These are phyloP conservation scores for Falco novaeseelandiae DNA, from an alignment of 2,797 vertebrate species.

Conservation along the genomic window DNA sequence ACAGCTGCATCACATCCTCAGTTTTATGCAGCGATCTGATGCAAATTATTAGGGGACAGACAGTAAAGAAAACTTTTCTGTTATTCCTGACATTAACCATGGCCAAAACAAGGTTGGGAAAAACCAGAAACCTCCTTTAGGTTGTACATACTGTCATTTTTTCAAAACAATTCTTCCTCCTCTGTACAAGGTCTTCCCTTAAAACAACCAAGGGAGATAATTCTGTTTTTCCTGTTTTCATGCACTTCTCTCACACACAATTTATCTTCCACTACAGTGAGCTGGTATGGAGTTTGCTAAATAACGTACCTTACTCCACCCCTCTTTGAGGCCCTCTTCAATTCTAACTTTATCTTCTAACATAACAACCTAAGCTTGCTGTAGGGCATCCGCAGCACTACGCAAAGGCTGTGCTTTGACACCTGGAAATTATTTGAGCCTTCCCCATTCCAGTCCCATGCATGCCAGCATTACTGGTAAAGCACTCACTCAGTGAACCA, in stretches of 20 bases:
- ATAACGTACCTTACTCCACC: background rate
- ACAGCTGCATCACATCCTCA: background rate
- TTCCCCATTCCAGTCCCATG: background rate
- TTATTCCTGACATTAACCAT: background rate
- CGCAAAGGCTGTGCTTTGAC: background rate
- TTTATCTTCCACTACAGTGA: background rate
- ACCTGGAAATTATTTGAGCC: background rate
- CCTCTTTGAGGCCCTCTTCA: background rate
- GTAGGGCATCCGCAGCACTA: background rate
- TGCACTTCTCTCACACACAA: background rate
- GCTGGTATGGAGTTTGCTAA: background rate
- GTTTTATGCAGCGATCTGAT: background rate
- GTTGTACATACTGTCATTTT: rapidly evolving
- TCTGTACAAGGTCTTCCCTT: background rate
- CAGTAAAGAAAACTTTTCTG: background rate
- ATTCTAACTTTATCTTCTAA: background rate
- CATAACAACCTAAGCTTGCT: background rate
- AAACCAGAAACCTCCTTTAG: rapidly evolving
- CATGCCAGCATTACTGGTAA: background rate
- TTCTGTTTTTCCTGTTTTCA: background rate
- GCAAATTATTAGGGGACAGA: background rate
- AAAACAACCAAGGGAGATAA: background rate
- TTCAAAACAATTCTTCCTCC: background rate
- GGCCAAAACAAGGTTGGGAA: background rate
- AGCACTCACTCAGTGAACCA: background rate